phyloP scores from a whole-genome alignment of 1,140 invertebrate species.

The Lepidurus couesii region DNA sequence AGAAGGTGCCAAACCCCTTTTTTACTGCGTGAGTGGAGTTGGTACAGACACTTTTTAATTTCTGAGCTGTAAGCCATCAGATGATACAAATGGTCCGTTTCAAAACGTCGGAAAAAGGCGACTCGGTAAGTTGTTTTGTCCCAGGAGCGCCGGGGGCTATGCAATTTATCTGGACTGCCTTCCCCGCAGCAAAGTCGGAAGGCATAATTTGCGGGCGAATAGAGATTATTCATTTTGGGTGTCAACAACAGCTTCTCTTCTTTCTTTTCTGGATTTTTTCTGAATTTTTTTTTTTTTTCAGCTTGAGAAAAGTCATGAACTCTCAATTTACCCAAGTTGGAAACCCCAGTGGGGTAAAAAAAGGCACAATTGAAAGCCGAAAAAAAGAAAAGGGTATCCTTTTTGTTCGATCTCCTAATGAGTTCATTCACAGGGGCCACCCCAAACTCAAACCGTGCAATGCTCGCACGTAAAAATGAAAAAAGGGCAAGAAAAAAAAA shows the following conservation, averaged over 20 bases:
- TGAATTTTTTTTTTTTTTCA: too few relatives aligned
- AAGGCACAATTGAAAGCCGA: background rate
- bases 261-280: background rate
- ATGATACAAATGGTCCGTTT: slow-evolving; percentile 22
- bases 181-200: background rate
- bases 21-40: background rate
- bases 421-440: slow-evolving; percentile 12
- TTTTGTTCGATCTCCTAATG: slow-evolving; percentile 2
- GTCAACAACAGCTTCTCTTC: slow-evolving; percentile 8
- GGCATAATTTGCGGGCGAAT: slow-evolving; percentile 14
- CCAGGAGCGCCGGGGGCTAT: background rate
- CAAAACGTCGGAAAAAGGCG: background rate
- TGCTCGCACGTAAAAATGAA: background rate
- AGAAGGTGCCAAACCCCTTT: background rate
- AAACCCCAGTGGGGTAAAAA: background rate
- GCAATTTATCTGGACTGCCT: slow-evolving; percentile 5
- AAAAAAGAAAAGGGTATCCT: background rate
- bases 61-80: background rate
- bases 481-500: background rate
- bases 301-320: background rate
- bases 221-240: slow-evolving; percentile 6
- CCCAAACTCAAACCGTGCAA: background rate
- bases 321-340: background rate
- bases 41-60: background rate
- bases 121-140: background rate